Base-by-base conservation (phyloP, 2,113 vertebrate genomes). In the Aspiorhynchus laticeps region DNA sequence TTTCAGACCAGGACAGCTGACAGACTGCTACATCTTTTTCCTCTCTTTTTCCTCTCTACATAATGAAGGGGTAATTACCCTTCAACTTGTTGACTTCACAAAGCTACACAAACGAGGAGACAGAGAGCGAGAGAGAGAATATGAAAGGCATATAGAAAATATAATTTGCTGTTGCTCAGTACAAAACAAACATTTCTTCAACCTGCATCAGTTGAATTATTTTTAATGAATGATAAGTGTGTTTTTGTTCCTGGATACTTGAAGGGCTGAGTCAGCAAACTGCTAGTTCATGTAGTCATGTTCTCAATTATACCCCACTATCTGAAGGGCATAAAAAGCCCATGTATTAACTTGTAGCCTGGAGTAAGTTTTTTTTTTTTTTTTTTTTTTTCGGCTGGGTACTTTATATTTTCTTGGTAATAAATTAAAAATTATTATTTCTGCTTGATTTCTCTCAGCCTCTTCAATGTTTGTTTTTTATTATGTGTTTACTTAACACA, bases 1-100 rank as follows among this genome's bases (percentile, higher is more conserved):
- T 86, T 86, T 86, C 78, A 74, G 41, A 61, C 67, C 43, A 84
- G 69, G 83, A 84, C 83, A 59, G 83, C 83, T 84, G 83, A 84
- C 69, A 84, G 83, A 74, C 69, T 31, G 65, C 69, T 59, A 74
- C 83, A 84, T 59, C 83, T 74, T 59, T 59, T 84, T 84, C 31
- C 78, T 86, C 77, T 46, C 85, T 86, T 80, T 80, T 86, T 36
- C 31, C 51, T 81, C 78, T 74, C 69, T 43, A 69, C 33, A 71
- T 73, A 79, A 80, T 56, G 33, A 74, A 73, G 73, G 74, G 65
- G 69, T 81, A 86, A 86, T 86, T 86, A 81, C 51, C 63, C 51
- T 36, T 74, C 67, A 74, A 74, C 85, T 43, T 74, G 48, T 86
- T 80, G 67, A 41, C 67, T 43, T 74, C 85, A 36, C 28, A 67